A percentile compares a stretch with the other conserved stretches of the same genome.
Evolutionary conservation across 2,797 vertebrate genomes (phyloP).

Genomic region (Gouania willdenowi): DNA sequence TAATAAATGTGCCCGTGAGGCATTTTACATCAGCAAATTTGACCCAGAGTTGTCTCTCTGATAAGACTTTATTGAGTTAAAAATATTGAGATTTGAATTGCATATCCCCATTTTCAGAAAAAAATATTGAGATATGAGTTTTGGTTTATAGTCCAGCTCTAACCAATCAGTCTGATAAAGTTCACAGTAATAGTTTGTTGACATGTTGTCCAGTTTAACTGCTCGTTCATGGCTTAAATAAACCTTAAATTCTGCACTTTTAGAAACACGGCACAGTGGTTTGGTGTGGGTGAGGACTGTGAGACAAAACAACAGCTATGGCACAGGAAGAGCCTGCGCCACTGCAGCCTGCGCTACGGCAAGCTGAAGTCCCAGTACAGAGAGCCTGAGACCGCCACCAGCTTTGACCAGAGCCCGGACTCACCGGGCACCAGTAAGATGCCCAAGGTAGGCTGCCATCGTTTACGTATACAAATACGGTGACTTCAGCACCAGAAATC

Average conservation of each 20-base stretch:
- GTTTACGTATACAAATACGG: neutral
- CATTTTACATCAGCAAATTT: too few species aligned
- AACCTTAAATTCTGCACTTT: neutral
- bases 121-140: too few species aligned
- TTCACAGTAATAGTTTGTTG: neutral
- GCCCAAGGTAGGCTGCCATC: conserved; percentile 80
- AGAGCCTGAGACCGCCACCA: conserved; percentile 81
- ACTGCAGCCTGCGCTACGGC: conserved; percentile 95
- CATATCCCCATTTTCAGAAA: too few species aligned
- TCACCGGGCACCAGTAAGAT: conserved; percentile 83
- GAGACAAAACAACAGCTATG: conserved; percentile 87
- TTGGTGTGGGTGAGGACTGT: conserved; percentile 86
- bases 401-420: conserved; percentile 83
- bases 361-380: conserved; percentile 90
- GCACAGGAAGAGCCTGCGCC: conserved; percentile 93
- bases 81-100: too few species aligned
- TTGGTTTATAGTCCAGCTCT: too few species aligned
- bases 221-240: too few species aligned
- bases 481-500: neutral
- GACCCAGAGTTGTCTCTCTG: too few species aligned
- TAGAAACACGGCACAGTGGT: conserved; percentile 92
- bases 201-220: neutral
- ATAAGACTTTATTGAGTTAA: too few species aligned
- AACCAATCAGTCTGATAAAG: too few species aligned
- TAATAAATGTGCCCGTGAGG: too few species aligned